Conservation (phyloP, 2,888 invertebrate species). For the Caenorhabditis wallacei region DNA sequence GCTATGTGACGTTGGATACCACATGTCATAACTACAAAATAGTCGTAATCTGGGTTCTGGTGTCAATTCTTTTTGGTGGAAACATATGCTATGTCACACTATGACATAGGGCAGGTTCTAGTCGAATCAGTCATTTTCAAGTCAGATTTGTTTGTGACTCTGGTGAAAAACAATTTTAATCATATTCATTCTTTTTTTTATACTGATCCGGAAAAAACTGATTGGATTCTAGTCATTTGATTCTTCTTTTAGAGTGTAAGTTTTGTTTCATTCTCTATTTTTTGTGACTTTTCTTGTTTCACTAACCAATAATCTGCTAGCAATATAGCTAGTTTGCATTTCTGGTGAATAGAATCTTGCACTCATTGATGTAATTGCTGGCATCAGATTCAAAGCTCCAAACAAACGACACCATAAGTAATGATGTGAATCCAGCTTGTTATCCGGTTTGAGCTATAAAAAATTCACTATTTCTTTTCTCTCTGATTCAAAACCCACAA, state of each 20-base stretch:
- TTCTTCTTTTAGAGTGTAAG: too few relatives aligned
- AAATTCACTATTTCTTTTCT: neutral
- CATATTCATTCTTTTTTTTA: too few relatives aligned
- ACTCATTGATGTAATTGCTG: slow-evolving; percentile 75
- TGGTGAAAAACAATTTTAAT: neutral
- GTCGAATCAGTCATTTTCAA: neutral
- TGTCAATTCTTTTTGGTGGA: slow-evolving; percentile 6
- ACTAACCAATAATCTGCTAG: slow-evolving; percentile 75
- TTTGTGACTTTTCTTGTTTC: too few relatives aligned
- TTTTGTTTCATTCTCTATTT: neutral
- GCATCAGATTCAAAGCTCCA: slow-evolving; percentile 71
- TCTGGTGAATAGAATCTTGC: slow-evolving; percentile 72
- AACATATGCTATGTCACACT: slow-evolving; percentile 1
- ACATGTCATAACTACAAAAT: slow-evolving; percentile 10
- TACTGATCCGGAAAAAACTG: neutral
- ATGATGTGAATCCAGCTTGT: slow-evolving; percentile 77
- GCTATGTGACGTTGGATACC: slow-evolving; percentile 8
- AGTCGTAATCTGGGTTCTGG: neutral
- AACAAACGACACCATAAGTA: slow-evolving; percentile 79
- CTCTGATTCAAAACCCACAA: slow-evolving; percentile 69
- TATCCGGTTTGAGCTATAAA: slow-evolving; percentile 76
- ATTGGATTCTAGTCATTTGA: neutral
- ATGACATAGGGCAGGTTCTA: neutral
- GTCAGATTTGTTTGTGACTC: neutral
- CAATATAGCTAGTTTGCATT: slow-evolving; percentile 74